Evolutionary conservation across 2,797 vertebrate species (phyloP), one percentile per base, ranked within the genome.

Genomic region (Nannoperca australis): DNA sequence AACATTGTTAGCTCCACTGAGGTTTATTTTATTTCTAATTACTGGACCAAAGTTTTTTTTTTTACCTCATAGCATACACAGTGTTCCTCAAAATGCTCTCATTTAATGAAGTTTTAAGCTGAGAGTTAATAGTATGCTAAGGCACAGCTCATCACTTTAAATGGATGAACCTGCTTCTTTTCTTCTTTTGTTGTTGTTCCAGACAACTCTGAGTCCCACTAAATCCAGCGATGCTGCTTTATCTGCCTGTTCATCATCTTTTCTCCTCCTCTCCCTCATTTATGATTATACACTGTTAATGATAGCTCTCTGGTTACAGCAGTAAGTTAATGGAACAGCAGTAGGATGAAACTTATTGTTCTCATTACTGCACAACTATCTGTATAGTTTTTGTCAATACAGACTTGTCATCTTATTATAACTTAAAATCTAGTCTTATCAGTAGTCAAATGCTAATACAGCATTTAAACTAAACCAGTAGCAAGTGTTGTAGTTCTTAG

Each of bases 181-280:
- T 38, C 63, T 50, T 67, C 34, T 15, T 8, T 38, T 65, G 61
- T 47, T 64, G 44, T 59, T 79, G 17, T 45, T 45, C 49, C 40
- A 73, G 49, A 47, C 9, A 4, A 36, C 18, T 38, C 53, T 0
- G 42, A 40, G 13, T 44, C 55, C 24, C n/a, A 18, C n/a, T 61
- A 60, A 55, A 55, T 68, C 51, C 40, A 45, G 2, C 24, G 38
- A 22, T 24, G 53, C 14, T 60, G 20, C 38, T 34, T 75, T 13
- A 38, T 38, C 68, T 27, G 61, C 15, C 22, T 56, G 36, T 66
- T 40, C 32, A 62, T 49, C 17, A 49, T 70, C 66, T 32, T 15
- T 59, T 11, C 10, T 40, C 54, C 47, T 56, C 14, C 20, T 34
- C 14, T 61, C 36, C 38, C n/a, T 44, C 45, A 42, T 17, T 56